These are phyloP conservation scores for Homarus americanus DNA, from an alignment of 1,140 invertebrate species.

Conservation along the genomic window DNA sequence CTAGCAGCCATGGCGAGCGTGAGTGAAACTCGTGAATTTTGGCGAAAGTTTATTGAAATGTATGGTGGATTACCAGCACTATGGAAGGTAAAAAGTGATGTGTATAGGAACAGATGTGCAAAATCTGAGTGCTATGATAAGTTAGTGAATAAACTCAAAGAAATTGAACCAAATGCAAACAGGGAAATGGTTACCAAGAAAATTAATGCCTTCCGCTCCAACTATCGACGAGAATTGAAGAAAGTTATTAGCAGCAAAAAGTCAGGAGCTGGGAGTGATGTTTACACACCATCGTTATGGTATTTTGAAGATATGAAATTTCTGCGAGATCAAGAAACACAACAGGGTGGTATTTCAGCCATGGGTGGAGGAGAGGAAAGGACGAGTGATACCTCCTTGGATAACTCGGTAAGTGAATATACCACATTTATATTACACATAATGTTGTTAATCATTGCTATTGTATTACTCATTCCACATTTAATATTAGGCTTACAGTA, in stretches of 20 bases:
- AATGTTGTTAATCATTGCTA: too few species aligned
- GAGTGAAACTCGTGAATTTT: background rate
- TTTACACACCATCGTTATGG: slow-evolving; percentile 28
- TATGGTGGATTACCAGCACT: slow-evolving; percentile 24
- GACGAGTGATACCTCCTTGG: too few species aligned
- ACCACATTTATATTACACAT: too few species aligned
- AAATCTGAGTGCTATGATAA: slow-evolving; percentile 17
- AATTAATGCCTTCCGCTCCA: slow-evolving; percentile 12
- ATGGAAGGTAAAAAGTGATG: slow-evolving; percentile 26
- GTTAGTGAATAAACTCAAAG: slow-evolving; percentile 15
- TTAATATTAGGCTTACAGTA: too few species aligned
- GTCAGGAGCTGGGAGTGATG: slow-evolving; percentile 14
- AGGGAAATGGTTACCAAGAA: background rate
- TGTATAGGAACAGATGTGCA: background rate
- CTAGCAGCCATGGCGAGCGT: slow-evolving; percentile 2
- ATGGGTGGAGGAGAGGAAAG: background rate
- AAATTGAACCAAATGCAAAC: slow-evolving; percentile 1
- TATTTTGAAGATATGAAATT: background rate
- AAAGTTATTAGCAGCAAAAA: slow-evolving; percentile 1
- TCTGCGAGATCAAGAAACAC: slow-evolving; percentile 28
- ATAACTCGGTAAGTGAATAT: background rate
- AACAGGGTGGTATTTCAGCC: background rate
- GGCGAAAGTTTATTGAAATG: slow-evolving; percentile 18
- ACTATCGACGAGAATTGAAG: background rate
- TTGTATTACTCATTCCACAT: too few species aligned